A percentile compares a stretch with the other conserved stretches of the same genome.
Evolutionary conservation across 2,888 invertebrate genomes (phyloP).

Genomic region (Phasia obesa): DNA sequence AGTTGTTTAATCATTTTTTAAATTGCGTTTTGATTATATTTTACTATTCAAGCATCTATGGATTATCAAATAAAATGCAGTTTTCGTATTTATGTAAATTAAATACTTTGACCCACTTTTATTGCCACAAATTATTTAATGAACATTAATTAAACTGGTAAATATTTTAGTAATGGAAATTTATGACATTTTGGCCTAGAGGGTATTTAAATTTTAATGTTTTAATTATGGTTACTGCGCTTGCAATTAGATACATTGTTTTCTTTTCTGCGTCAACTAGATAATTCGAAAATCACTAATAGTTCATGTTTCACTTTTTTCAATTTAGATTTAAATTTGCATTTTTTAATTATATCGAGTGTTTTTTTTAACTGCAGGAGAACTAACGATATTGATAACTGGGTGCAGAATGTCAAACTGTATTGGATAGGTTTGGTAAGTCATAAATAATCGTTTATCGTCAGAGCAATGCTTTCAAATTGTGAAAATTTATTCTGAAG

Average conservation of each 20-base stretch:
- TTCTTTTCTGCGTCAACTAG: too few relatives aligned
- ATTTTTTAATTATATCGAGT: too few relatives aligned
- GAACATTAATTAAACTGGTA: conserved; percentile 30
- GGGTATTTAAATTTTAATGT: conserved; percentile 18
- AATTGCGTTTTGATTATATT: conserved; percentile 53
- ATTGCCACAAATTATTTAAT: conserved; percentile 32
- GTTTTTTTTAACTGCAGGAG: too few relatives aligned
- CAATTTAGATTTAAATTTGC: too few relatives aligned
- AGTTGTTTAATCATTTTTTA: conserved; percentile 12
- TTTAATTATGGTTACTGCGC: conserved; percentile 17
- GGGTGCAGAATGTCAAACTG: too few relatives aligned
- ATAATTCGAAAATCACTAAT: too few relatives aligned
- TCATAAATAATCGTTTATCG: too few relatives aligned
- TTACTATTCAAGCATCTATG: conserved; percentile 30
- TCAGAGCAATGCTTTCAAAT: too few relatives aligned
- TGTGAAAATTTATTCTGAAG: too few relatives aligned
- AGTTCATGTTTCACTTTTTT: too few relatives aligned
- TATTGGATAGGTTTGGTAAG: too few relatives aligned
- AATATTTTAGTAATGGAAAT: conserved; percentile 48
- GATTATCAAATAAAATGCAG: conserved; percentile 43
- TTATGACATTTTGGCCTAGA: conserved; percentile 19
- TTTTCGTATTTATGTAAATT: conserved; percentile 55
- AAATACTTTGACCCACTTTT: conserved; percentile 60
- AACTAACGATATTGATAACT: too few relatives aligned
- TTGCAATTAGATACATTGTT: not conserved